phyloP scores from a whole-genome alignment of 2,113 vertebrate species.

The Crotalus viridis region DNA sequence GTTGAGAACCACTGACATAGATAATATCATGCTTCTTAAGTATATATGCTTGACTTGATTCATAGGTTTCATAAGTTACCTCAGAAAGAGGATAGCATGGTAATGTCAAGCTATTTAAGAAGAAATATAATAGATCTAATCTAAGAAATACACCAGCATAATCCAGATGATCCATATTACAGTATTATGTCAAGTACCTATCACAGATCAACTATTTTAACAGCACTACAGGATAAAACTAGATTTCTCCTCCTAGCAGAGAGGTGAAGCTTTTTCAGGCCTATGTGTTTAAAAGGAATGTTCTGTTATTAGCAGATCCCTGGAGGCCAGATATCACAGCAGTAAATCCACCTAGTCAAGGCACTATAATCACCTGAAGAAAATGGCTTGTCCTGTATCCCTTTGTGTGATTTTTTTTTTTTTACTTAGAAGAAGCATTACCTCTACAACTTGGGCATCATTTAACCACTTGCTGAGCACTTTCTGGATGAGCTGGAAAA shows the following conservation, averaged over 20 bases:
- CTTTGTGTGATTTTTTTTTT: neutral
- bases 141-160: neutral
- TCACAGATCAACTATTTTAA: neutral
- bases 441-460: slow-evolving; percentile 98
- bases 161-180: neutral
- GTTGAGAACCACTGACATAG: no score
- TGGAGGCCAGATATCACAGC: neutral
- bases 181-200: neutral
- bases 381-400: neutral
- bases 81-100: neutral
- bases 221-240: neutral
- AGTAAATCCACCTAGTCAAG: neutral
- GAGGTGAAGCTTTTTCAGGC: neutral
- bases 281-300: neutral
- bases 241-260: neutral
- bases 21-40: neutral
- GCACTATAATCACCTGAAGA: neutral
- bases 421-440: slow-evolving; percentile 59
- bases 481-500: slow-evolving; percentile 97
- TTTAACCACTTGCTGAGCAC: slow-evolving; percentile 98
- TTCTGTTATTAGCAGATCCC: neutral
- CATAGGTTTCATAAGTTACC: neutral
- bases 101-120: neutral
- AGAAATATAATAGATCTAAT: neutral
- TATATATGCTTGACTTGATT: neutral